Conservation (phyloP, 2,797 vertebrate genomes). For the Halcyon chelicuti region DNA sequence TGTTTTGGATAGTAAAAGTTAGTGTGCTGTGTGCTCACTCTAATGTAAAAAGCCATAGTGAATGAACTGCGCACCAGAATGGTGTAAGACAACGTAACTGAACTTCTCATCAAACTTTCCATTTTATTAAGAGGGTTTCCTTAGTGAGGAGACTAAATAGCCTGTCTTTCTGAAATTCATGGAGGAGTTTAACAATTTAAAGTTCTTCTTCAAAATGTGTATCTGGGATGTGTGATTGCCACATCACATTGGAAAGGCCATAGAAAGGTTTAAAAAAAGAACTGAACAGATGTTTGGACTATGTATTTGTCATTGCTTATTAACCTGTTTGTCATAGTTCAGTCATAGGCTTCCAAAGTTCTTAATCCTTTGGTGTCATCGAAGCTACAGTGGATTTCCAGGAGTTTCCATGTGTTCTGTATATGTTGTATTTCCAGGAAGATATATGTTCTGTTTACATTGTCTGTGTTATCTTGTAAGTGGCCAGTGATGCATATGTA, state of each 20-base stretch:
- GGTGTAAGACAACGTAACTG: neutral
- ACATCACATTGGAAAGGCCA: neutral
- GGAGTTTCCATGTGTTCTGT: accelerated
- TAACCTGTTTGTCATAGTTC: neutral
- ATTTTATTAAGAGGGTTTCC: neutral
- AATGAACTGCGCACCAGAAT: neutral
- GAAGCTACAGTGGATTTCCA: neutral
- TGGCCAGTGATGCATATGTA: neutral
- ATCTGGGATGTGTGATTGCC: neutral
- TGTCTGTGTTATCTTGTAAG: neutral
- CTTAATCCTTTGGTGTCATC: neutral
- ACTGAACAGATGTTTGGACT: neutral
- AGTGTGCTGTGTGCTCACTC: neutral
- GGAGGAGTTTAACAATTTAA: neutral
- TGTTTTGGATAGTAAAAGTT: neutral
- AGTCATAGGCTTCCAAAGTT: neutral
- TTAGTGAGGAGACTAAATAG: neutral
- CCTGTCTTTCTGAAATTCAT: neutral
- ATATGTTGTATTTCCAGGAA: neutral
- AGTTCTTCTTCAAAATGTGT: neutral
- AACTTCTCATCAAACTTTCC: neutral
- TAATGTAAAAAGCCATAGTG: neutral
- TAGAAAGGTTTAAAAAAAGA: neutral
- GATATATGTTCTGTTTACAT: accelerated
- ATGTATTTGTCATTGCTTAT: neutral